These are phyloP conservation scores for Microtus montanus DNA, from an alignment of 2,113 vertebrate species.

Conservation along the genomic window DNA sequence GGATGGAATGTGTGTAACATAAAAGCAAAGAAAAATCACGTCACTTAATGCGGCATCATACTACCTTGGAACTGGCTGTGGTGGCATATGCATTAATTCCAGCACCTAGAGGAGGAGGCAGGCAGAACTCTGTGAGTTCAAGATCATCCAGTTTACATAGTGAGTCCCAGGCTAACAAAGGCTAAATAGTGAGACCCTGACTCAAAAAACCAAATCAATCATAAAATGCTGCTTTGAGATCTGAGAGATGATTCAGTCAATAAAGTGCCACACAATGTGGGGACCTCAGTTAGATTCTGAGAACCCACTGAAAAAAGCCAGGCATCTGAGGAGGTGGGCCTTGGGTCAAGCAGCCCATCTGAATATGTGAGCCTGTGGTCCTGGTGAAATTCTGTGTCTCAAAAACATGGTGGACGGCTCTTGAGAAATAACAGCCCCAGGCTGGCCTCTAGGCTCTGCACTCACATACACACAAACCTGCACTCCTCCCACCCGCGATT, in stretches of 20 bases:
- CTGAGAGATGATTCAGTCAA: neutral
- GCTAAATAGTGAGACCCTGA: neutral
- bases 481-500: neutral
- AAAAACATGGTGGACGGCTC: neutral
- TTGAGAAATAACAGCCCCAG: neutral
- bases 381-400: neutral
- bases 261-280: neutral
- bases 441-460: neutral
- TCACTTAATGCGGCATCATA: no score
- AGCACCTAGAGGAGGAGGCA: neutral
- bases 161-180: neutral
- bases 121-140: neutral
- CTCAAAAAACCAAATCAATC: neutral
- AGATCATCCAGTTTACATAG: neutral
- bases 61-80: no score
- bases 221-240: neutral
- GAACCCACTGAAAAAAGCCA: neutral
- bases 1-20: neutral
- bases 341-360: neutral
- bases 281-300: neutral
- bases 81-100: neutral
- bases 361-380: neutral
- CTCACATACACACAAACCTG: neutral
- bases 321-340: no score
- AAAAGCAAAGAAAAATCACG: neutral